phyloP scores from a whole-genome alignment of 2,888 invertebrate species.

The Chrysolina americana region DNA sequence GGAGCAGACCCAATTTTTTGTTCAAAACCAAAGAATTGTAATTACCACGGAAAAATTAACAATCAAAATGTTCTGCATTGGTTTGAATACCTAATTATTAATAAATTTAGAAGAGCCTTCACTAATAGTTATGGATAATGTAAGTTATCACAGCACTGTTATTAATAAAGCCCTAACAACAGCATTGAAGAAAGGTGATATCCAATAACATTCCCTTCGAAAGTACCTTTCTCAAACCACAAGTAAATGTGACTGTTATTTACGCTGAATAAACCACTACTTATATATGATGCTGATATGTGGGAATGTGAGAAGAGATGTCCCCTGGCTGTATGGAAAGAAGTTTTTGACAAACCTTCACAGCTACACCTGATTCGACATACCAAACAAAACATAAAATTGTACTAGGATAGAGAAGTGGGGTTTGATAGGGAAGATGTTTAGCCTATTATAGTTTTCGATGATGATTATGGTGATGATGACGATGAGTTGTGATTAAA shows the following conservation, averaged over 20 bases:
- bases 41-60: not conserved
- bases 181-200: not conserved
- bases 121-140: not conserved
- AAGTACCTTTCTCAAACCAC: too few species aligned
- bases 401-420: too few species aligned
- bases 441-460: too few species aligned
- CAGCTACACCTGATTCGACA: not conserved
- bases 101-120: not conserved
- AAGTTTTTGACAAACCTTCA: not conserved
- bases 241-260: too few species aligned
- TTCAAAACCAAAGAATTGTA: not conserved
- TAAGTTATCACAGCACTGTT: conserved; percentile 1
- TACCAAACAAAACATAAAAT: too few species aligned
- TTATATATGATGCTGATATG: not conserved
- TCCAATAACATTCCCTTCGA: not conserved
- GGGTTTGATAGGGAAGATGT: too few species aligned
- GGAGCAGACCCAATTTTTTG: not conserved
- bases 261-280: too few species aligned
- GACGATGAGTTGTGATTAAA: not conserved
- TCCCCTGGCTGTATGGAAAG: not conserved
- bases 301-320: too few species aligned
- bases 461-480: not conserved
- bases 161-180: not conserved
- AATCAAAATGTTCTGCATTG: not conserved
- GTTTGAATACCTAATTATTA: not conserved